Base-by-base conservation (phyloP, 2,797 vertebrate genomes). In the Hafferia zeledoni region DNA sequence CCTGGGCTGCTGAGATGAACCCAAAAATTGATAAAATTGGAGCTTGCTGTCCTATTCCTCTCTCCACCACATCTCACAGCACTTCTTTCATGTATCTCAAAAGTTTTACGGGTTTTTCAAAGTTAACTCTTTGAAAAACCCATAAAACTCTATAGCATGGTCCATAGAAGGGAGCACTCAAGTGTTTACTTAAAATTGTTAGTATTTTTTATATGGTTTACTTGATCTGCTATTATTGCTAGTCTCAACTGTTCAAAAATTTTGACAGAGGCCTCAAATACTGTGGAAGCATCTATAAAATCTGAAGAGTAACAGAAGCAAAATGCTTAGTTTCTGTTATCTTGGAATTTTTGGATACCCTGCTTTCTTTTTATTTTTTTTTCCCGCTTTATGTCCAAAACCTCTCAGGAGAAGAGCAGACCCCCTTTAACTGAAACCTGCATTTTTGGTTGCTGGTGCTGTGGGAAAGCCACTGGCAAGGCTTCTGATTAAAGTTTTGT, bases 131-230 rank as follows among this genome's bases (percentile, higher is more conserved):
- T n/a, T n/a, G n/a, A n/a, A n/a, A n/a, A n/a, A n/a, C n/a, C n/a
- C n/a, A n/a, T n/a, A n/a, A n/a, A 86, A 67, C 59, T 33, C 68
- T 33, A 13, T 63, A 20, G 31, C 1, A 0, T 0, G 0, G 9
- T 44, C 35, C 11, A 14, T 14, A 41, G 30, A 17, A 39, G 31
- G 11, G n/a, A 72, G 33, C 3, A 13, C 2, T 41, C 28, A 17
- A 27, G 4, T 78, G 15, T 41, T 78, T 65, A 35, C 10, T 28
- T 71, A 27, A 41, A 33, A 20, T 61, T 23, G 5, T 27, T 56
- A n/a, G 7, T 60, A 6, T 74, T 90, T 83, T 82, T 33, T 17
- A 24, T 23, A 13, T 28, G 3, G 2, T 46, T 83, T 85, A 30
- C 22, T 76, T 61, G 16, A 27, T 79, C 37, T 84, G 79, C 39